A percentile compares a stretch with the other conserved stretches of the same genome.
phyloP scores from a whole-genome alignment of 2,888 invertebrate species.

The Andricus quercusramuli region DNA sequence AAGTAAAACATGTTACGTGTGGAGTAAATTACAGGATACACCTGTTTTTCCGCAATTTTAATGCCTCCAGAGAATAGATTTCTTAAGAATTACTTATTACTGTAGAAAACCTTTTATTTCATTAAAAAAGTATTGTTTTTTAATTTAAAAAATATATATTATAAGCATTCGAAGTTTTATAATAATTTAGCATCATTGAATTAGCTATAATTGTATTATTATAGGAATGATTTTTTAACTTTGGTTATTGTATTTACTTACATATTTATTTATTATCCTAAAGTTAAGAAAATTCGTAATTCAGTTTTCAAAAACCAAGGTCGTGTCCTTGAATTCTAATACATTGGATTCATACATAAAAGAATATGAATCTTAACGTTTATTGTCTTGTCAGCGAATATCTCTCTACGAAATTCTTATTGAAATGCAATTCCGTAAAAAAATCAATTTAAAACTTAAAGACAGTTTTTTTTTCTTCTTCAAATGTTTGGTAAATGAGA shows the following conservation, averaged over 20 bases:
- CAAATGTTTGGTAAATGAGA: no score
- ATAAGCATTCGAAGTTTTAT: not conserved
- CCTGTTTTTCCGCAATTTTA: not conserved
- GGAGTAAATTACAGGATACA: not conserved
- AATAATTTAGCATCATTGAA: not conserved
- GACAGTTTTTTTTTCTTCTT: not conserved
- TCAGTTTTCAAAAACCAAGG: not conserved
- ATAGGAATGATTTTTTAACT: not conserved
- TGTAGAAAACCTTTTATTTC: not conserved
- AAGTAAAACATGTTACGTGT: not conserved
- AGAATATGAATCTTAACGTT: not conserved
- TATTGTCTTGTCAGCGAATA: not conserved
- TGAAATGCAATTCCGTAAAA: not conserved
- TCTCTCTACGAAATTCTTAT: not conserved
- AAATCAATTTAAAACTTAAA: no score
- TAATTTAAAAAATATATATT: not conserved
- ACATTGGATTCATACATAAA: not conserved
- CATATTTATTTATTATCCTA: no score
- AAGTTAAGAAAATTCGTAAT: no score
- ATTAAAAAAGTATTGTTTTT: no score
- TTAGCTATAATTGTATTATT: no score
- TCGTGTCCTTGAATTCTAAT: not conserved
- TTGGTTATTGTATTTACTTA: no score
- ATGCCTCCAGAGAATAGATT: not conserved
- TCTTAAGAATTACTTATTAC: not conserved